Base-by-base conservation (phyloP, 2,797 vertebrate species). In the Furcifer pardalis region DNA sequence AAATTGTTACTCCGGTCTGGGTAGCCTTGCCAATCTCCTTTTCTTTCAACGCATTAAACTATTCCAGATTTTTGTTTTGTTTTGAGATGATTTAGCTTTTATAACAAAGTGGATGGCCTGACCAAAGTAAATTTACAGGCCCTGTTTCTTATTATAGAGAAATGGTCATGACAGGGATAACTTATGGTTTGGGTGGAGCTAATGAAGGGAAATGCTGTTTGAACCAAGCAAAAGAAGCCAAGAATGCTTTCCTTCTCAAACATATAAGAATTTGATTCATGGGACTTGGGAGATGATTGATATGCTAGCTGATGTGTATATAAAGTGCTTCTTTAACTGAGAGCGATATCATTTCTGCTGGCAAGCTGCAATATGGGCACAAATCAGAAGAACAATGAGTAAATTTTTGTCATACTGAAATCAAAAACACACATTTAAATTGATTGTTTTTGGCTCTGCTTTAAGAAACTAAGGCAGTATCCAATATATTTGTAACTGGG, bases 51-150 rank as follows among this genome's bases (percentile, higher is more conserved):
- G 82, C 81, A 86, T 84, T 7, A 84, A 78, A 19, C 46, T 35
- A 84, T 86, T 77, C 80, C 86, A 23, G 80, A 86, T 82, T 56
- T 80, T 65, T 60, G 69, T 68, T 89, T 84, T 87, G 72, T 85
- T 93, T 79, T 80, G 87, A 75, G 79, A 76, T 56, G 52, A 2
- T 71, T 68, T 81, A 86, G 19, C 62, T 77, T 89, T 84, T 81
- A 77, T 79, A 89, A 79, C 6, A 86, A 7, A 75, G 60, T 4
- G 40, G 73, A 79, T 40, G 44, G 62, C 56, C 62, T 30, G 52
- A 73, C 68, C 60, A 79, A 62, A 72, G 15, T 62, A 86, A 89
- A 83, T 17, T 30, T 42, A 25, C 52, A 40, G 81, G 62, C 15
- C 56, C 89, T 82, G 75, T 76, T 83, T 84, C 60, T 59, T 63